Conservation (phyloP, 2,797 vertebrate genomes). For the Podargus strigoides region DNA sequence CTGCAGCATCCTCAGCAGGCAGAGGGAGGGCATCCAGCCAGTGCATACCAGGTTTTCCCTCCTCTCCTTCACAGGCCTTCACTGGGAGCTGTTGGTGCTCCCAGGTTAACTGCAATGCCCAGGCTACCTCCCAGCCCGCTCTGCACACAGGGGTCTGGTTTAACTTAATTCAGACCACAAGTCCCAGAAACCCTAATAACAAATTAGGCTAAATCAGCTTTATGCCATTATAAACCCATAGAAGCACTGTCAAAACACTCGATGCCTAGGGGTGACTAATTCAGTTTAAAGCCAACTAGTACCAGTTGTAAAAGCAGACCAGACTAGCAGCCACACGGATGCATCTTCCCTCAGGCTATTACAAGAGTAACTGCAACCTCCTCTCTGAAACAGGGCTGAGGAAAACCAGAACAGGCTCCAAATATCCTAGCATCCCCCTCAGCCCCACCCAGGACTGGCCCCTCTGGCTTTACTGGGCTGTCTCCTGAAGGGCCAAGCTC, state of each 20-base stretch:
- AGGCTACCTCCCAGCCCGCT: background rate
- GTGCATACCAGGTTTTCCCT: background rate
- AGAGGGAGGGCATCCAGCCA: fast-evolving
- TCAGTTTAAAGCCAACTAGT: constrained; percentile 3
- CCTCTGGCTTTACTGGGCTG: fast-evolving
- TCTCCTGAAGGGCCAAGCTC: background rate
- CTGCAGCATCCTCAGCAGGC: background rate
- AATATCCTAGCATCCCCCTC: background rate
- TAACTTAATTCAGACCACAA: background rate
- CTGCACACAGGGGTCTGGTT: background rate
- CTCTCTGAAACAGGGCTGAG: background rate
- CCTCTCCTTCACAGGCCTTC: background rate
- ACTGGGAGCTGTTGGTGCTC: background rate
- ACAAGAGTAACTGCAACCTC: background rate
- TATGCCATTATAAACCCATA: background rate
- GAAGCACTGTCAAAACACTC: background rate
- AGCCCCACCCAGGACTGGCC: background rate
- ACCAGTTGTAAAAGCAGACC: background rate
- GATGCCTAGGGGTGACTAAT: background rate
- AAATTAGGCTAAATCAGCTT: constrained; percentile 11
- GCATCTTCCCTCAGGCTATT: background rate
- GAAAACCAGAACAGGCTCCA: background rate
- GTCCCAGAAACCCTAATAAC: background rate
- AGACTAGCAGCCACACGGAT: background rate
- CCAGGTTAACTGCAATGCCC: background rate